These are phyloP conservation scores for Bubo blakistoni DNA, from an alignment of 2,113 vertebrate genomes.

Conservation along the genomic window DNA sequence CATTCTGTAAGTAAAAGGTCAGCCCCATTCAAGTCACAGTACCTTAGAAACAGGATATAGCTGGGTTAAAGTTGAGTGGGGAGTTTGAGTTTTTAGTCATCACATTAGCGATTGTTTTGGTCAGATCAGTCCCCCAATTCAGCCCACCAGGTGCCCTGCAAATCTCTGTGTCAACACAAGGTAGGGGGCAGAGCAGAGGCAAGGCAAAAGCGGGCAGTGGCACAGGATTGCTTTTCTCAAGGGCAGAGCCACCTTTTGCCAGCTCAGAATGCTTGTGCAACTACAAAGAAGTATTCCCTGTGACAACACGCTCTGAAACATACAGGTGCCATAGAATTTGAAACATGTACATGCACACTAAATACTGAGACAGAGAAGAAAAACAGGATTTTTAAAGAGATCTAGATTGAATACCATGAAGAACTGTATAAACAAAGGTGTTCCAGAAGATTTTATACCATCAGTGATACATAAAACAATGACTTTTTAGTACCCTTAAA, in stretches of 20 bases:
- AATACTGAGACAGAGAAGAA: background rate
- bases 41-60: background rate
- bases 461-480: background rate
- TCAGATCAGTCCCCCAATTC: background rate
- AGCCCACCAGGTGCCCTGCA: background rate
- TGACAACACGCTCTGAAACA: background rate
- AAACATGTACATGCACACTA: background rate
- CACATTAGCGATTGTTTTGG: background rate
- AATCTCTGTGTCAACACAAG: background rate
- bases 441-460: background rate
- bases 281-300: background rate
- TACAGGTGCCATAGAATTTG: background rate
- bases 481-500: background rate
- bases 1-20: background rate
- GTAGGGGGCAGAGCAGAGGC: background rate
- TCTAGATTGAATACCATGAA: background rate
- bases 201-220: background rate
- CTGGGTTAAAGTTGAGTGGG: background rate
- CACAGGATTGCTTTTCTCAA: background rate
- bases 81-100: background rate
- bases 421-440: background rate
- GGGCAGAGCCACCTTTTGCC: background rate
- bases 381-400: background rate
- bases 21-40: background rate
- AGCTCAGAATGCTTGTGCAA: background rate